A percentile compares a stretch with the other conserved stretches of the same genome.
Evolutionary conservation across 2,888 invertebrate genomes (phyloP).

Genomic region (Patella caerulea): DNA sequence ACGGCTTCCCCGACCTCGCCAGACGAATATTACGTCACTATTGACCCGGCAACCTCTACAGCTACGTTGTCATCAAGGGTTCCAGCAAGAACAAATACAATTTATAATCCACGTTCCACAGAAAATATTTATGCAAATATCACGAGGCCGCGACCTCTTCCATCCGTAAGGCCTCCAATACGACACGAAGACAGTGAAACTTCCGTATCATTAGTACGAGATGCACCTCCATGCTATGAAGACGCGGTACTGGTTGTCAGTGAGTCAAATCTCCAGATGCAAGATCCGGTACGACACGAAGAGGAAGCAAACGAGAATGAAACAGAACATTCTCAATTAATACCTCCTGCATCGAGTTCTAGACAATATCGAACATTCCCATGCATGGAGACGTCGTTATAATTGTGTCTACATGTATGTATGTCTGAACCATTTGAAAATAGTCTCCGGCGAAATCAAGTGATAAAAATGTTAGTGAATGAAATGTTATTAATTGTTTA

Average conservation of each 20-base stretch:
- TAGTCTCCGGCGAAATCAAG: too few species aligned
- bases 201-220: constrained; percentile 63
- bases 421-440: too few species aligned
- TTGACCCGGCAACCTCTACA: background rate
- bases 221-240: constrained; percentile 77
- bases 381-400: constrained; percentile 39
- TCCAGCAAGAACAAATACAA: background rate
- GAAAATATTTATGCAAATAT: constrained; percentile 11
- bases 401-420: background rate
- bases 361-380: constrained; percentile 30
- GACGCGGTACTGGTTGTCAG: constrained; percentile 76
- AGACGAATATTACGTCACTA: constrained; percentile 15
- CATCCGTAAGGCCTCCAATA: constrained; percentile 1
- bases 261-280: constrained; percentile 3
- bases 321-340: background rate
- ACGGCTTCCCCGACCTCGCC: background rate
- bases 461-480: too few species aligned
- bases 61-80: background rate
- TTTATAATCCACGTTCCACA: background rate
- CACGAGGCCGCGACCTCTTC: constrained; percentile 7
- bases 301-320: background rate
- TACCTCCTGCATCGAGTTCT: constrained; percentile 24
- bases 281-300: background rate
- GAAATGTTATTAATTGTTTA: too few species aligned
- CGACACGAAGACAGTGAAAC: constrained; percentile 4